Base-by-base conservation (phyloP, 1,140 invertebrate species). In the Contarinia nasturtii region DNA sequence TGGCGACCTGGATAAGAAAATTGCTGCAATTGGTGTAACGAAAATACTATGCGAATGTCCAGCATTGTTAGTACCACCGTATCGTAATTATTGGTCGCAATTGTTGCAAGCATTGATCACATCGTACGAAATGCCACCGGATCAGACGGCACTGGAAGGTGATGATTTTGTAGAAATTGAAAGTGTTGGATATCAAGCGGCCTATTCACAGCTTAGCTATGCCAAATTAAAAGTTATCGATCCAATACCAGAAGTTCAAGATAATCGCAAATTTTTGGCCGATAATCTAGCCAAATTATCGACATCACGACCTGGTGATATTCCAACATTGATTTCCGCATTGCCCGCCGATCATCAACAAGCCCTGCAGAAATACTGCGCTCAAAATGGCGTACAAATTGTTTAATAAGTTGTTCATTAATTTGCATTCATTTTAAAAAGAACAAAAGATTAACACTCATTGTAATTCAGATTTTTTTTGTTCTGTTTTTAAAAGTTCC, bases 151-250 rank as follows among this genome's bases (percentile, higher is more conserved):
- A 0, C 67, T 85, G 20, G 79, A 82, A 2, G 86, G 88, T 57
- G 89, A 94, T 65, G 79, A 88, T 60, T 83, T 87, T 58, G 73
- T 85, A 36, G 88, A 92, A 56, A 74, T 86, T 33, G 87, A 91
- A 42, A 87, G 93, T 59, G 71, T 79, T 48, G 83, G 86, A 18
- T 95, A 91, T 65, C 88, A 94, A 67, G 82, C 84, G 17, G 78
- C 83, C 40, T 96, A 88, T 61, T 82, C 85, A 12, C 85, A 92
- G 60, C 69, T 97, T 1, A 71, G 80, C 12, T 93, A 84, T 71
- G 90, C 89, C 0, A 79, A 76, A 43, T 80, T 77, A 60, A 67
- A 70, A 22, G 71, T 76, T 51, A 67, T 73, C 49, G 89, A 95
- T 69, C 81, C 82, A 17, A 72, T 73, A 46, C 55, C 57, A 61